Base-by-base conservation (phyloP, 1,140 invertebrate genomes). In the Saccostrea echinata region DNA sequence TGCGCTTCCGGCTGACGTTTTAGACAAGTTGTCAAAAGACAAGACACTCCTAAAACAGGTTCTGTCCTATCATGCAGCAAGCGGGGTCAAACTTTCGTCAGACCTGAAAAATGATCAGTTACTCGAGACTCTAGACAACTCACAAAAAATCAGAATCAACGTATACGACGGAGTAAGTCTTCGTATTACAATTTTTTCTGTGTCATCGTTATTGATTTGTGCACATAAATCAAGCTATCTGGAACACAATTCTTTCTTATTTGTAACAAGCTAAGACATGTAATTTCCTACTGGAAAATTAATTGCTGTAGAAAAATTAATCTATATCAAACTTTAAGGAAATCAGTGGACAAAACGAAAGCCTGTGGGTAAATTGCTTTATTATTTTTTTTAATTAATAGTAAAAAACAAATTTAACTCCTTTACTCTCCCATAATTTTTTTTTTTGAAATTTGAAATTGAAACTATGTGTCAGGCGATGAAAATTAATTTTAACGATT, bases 31-130 rank as follows among this genome's bases (percentile, higher is more conserved):
- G 8, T 94, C 96, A 11, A 96, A 96, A 9, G 96, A 97, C 91
- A 95, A 95, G 86, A 95, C 95, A 13, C 96, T 96, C 1, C 96
- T 97, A 3, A 96, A 96, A 90, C 96, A 97, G 88, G 96, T 98
- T 43, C 96, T 97, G 27, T 96, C 97, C 90, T 96, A 96, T 85
- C 97, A 98, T 93, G 95, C 97, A 33, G 96, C 97, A 3, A 68
- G n/a, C n/a, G 89, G 90, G 11, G 61, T 85, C 33, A 83, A 85
- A 1, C 18, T 84, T 1, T 86, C 89, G 12, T 81, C 9, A 13
- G 76, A 90, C 30, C 71, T 89, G 2, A 68, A 68, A 27, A 89
- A 89, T 52, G 86, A 89, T 21, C 52, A 85, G 51, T 33, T 84
- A 18, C 57, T 84, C 4, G 24, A 52, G 24, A 87, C 71, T 16